Conservation (phyloP, 64 coral and sea anemone genomes). For the Porites australiensis region DNA sequence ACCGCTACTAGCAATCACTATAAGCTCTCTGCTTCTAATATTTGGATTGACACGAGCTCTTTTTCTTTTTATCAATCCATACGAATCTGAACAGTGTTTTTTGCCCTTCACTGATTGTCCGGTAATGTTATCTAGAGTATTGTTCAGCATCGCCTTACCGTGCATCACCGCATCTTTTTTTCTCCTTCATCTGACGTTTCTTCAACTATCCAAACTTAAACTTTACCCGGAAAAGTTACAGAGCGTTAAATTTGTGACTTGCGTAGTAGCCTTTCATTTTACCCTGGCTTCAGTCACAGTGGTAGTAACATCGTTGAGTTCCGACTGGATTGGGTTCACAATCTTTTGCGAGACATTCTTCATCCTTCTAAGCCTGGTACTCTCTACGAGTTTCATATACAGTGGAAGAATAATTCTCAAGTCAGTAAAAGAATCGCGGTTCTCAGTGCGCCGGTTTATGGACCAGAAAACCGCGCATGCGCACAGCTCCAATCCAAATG, state of each 20-base stretch:
- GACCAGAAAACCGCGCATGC: neutral
- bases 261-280: constrained; percentile 73
- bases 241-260: constrained; percentile 69
- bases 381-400: constrained; percentile 78
- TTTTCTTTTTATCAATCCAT: constrained; percentile 95
- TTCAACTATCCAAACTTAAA: constrained; percentile 79
- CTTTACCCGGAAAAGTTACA: constrained; percentile 82
- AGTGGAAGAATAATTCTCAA: constrained; percentile 74
- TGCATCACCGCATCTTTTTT: constrained; percentile 84
- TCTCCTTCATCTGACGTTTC: constrained; percentile 81
- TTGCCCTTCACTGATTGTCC: constrained; percentile 54
- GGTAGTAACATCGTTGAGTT: constrained; percentile 48
- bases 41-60: constrained; percentile 68
- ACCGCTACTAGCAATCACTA: constrained; percentile 56
- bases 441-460: constrained; percentile 6
- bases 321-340: constrained; percentile 64
- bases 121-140: constrained; percentile 67
- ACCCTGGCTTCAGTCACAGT: constrained; percentile 49
- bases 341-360: constrained; percentile 82
- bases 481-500: constrained; percentile 31
- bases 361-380: constrained; percentile 72
- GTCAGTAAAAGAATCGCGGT: constrained; percentile 53
- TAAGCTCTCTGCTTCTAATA: constrained; percentile 61
- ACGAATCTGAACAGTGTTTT: constrained; percentile 83
- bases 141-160: constrained; percentile 79